A percentile compares a stretch with the other conserved stretches of the same genome.
These are phyloP conservation scores for Trematocara caparti DNA, from an alignment of 2,797 vertebrate genomes.

Conservation along the genomic window DNA sequence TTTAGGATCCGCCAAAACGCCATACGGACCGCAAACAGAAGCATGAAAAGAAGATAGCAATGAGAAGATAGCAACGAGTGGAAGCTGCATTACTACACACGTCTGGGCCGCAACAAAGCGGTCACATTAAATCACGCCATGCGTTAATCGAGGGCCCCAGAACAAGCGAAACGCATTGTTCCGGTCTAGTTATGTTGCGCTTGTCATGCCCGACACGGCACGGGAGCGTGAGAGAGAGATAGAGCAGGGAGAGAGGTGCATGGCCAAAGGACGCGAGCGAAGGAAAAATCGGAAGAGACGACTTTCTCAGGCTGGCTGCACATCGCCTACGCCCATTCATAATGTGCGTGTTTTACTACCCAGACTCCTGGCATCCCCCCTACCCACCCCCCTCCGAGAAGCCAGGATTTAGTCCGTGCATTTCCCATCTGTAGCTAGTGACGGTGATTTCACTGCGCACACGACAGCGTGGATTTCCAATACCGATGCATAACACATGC, in stretches of 20 bases:
- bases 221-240: not conserved
- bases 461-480: constrained; percentile 34
- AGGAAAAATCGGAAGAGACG: not conserved
- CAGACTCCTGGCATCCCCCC: constrained; percentile 24
- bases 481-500: constrained; percentile 22
- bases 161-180: constrained; percentile 70
- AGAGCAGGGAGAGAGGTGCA: not conserved
- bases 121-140: constrained; percentile 50
- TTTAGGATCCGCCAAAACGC: not conserved
- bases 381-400: not conserved
- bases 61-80: not conserved
- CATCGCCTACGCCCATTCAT: constrained; percentile 70
- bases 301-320: constrained; percentile 15
- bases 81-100: not conserved
- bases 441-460: constrained; percentile 49
- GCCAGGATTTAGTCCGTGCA: constrained; percentile 35
- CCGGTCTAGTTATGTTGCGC: constrained; percentile 70
- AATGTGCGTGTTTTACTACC: constrained; percentile 51
- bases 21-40: not conserved
- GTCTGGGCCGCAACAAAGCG: constrained; percentile 13
- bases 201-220: constrained; percentile 47
- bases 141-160: constrained; percentile 58
- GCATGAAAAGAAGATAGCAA: not conserved
- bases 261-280: constrained; percentile 20
- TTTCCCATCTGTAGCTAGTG: constrained; percentile 22